Evolutionary conservation across 2,113 vertebrate species (phyloP).

Genomic region (Anhinga rufa): DNA sequence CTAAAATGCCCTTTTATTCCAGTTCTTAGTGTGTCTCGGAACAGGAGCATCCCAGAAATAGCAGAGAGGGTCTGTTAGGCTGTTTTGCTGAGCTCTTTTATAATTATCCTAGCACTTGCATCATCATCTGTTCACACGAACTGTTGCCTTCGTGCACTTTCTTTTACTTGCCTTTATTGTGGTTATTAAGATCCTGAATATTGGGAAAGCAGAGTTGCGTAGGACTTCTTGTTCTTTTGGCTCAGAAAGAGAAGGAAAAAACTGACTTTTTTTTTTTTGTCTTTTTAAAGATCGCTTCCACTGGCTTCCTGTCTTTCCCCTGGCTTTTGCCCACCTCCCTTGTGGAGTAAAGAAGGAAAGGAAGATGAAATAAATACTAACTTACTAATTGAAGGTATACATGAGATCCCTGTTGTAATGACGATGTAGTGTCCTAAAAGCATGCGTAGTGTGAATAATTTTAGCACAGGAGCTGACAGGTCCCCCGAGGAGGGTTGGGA

Average conservation of each 20-base stretch:
- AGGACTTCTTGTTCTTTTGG: not conserved
- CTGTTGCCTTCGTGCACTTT: not conserved
- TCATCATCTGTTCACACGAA: not conserved
- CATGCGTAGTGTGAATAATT: not conserved
- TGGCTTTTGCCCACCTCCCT: not conserved
- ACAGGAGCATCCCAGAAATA: not conserved
- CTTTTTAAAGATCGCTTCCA: not conserved
- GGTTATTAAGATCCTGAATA: not conserved
- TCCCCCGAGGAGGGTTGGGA: not conserved
- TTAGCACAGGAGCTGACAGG: not conserved
- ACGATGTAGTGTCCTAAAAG: not conserved
- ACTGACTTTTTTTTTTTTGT: not conserved
- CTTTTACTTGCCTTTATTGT: not conserved
- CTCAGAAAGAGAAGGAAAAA: not conserved
- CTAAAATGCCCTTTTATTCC: not conserved
- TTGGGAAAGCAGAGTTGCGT: not conserved
- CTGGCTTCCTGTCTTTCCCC: not conserved
- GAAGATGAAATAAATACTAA: not conserved
- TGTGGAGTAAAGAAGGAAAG: not conserved
- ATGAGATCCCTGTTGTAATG: not conserved
- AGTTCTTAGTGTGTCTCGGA: not conserved
- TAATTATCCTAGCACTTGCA: not conserved
- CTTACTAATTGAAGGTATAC: not conserved
- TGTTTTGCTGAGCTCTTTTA: not conserved
- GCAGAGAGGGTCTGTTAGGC: not conserved